Percentiles rank a stretch among this genome's conserved stretches.
Evolutionary conservation across 2,797 vertebrate species (phyloP).

Genomic region (Novumbra hubbsi): DNA sequence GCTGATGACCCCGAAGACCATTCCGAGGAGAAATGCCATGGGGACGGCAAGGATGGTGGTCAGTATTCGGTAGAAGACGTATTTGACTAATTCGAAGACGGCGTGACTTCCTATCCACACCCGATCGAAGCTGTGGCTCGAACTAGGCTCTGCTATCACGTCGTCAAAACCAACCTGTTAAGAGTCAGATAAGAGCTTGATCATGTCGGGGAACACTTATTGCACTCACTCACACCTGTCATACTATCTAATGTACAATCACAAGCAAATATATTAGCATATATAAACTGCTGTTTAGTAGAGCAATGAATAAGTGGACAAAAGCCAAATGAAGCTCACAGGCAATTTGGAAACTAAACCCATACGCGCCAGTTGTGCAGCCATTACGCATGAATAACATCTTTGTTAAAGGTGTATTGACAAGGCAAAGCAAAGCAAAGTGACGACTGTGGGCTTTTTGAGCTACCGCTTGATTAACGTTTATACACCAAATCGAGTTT

Average conservation of each 20-base stretch:
- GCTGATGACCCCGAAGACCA: conserved; percentile 86
- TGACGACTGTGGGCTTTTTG: not conserved
- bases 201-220: not conserved
- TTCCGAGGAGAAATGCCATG: conserved; percentile 81
- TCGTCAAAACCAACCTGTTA: conserved; percentile 88
- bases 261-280: not conserved
- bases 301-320: not conserved
- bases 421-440: not conserved
- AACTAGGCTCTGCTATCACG: conserved; percentile 87
- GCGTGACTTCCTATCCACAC: conserved; percentile 95
- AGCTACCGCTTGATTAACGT: not conserved
- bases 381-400: not conserved
- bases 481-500: not conserved
- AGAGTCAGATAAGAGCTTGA: conserved; percentile 12
- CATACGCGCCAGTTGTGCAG: not conserved
- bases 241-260: not conserved
- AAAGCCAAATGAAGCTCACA: not conserved
- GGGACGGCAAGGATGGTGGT: conserved; percentile 87
- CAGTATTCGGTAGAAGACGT: conserved; percentile 84
- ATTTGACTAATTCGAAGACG: conserved; percentile 87
- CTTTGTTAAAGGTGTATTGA: not conserved
- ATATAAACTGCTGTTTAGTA: not conserved
- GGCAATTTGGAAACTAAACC: not conserved
- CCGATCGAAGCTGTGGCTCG: conserved; percentile 86
- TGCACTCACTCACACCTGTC: not conserved